These are phyloP conservation scores for Gasterosteus aculeatus DNA, from an alignment of 2,113 vertebrate genomes.

Conservation along the genomic window DNA sequence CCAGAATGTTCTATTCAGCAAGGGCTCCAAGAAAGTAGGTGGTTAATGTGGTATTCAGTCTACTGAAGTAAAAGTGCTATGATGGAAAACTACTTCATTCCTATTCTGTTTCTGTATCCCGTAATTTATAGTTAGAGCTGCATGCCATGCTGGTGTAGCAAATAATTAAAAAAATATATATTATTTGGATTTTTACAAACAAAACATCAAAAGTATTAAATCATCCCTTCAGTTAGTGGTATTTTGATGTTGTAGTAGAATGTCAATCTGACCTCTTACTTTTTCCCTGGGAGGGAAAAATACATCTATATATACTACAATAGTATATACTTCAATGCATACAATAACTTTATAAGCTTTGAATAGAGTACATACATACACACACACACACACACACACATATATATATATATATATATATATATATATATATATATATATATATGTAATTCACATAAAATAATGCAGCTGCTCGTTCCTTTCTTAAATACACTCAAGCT, in stretches of 20 bases:
- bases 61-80: background rate
- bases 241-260: background rate
- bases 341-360: no score
- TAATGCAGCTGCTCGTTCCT: conserved; percentile 54
- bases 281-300: background rate
- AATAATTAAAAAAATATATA: background rate
- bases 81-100: background rate
- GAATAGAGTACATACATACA: no score
- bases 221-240: background rate
- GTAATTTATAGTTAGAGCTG: background rate
- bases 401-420: no score
- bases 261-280: background rate
- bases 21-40: background rate
- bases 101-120: background rate
- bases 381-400: no score
- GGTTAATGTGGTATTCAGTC: background rate
- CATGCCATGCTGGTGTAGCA: background rate
- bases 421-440: no score
- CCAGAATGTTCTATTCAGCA: background rate
- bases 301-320: no score
- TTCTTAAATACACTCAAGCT: conserved; percentile 48
- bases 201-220: background rate
- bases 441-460: conserved; percentile 51
- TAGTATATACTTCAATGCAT: no score
- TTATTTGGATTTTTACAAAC: background rate